These are phyloP conservation scores for Sebastes iracundus DNA, from an alignment of 2,797 vertebrate genomes.

Conservation along the genomic window DNA sequence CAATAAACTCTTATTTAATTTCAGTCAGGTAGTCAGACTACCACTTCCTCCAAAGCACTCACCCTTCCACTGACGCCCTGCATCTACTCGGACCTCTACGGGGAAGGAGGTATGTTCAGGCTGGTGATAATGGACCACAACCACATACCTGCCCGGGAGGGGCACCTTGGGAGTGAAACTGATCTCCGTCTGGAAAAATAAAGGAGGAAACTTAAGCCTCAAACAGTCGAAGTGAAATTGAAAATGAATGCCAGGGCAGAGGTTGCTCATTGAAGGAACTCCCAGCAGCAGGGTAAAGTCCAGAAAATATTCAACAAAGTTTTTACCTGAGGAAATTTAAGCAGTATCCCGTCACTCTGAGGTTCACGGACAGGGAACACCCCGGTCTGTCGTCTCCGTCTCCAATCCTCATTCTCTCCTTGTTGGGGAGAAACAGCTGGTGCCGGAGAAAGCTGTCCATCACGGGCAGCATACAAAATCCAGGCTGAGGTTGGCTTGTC, in stretches of 20 bases:
- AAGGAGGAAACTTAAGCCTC: neutral
- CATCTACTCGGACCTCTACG: conserved; percentile 82
- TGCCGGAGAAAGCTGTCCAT: conserved; percentile 63
- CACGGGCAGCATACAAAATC: conserved; percentile 80
- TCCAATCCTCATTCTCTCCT: conserved; percentile 49
- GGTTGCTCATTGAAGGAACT: neutral
- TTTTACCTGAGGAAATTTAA: conserved; percentile 88
- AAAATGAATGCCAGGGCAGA: neutral
- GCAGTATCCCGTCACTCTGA: conserved; percentile 72
- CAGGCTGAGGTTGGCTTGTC: conserved; percentile 79
- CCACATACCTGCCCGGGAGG: conserved; percentile 80
- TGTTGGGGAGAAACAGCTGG: conserved; percentile 32
- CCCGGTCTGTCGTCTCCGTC: conserved; percentile 58
- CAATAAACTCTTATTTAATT: conserved; percentile 7
- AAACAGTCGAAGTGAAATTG: neutral
- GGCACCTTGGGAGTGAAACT: conserved; percentile 83
- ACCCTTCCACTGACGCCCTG: conserved; percentile 85
- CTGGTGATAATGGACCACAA: conserved; percentile 90
- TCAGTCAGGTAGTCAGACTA: neutral
- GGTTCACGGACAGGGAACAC: conserved; percentile 38
- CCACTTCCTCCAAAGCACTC: conserved; percentile 48
- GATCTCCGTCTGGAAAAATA: conserved; percentile 83
- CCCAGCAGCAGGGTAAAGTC: neutral
- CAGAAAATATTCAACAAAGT: neutral
- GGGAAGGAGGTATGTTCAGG: conserved; percentile 82